Base-by-base conservation (phyloP, 2,113 vertebrate genomes). In the Coreoperca whiteheadi region DNA sequence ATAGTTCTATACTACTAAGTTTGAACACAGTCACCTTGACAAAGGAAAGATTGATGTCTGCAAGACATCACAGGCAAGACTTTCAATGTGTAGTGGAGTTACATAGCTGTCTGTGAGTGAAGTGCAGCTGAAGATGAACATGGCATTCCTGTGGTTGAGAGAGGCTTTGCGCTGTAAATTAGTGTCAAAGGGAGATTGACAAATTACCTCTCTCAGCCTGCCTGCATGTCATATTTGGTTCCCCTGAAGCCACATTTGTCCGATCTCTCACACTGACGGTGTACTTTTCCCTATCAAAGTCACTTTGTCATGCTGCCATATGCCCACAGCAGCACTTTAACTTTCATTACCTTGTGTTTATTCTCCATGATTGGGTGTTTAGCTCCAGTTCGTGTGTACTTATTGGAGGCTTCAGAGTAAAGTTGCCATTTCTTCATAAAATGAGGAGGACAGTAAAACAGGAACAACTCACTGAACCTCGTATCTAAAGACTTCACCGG, bases 111-210 rank as follows among this genome's bases (percentile, higher is more conserved):
- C 28, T 79, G 60, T 25, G 71, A 87, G 54, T 77, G 81, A 73
- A 79, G 77, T 66, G 84, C 71, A 54, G 70, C 30, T 39, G 34
- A 68, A 76, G 70, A 79, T 66, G 59, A 87, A 84, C 56, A 65
- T 60, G 74, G 43, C 51, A 67, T 87, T 89, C 75, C 63, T 81
- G 88, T 61, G 64, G 85, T 61, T 80, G 83, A 90, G 68, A 72
- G 76, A 83, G 71, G 75, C 67, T 86, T 82, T 82, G 82, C 30
- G 81, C 65, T 57, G 77, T 61, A 77, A 85, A 88, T 91, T 76
- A 79, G 69, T 72, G 86, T 93, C 88, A 92, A 81, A 83, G 60
- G 54, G 70, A 91, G 85, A 91, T 60, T 88, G 90, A 92, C 88
- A 87, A 90, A 88, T 87, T 74, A 84, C 80, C 73, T 85, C 81